A percentile compares a stretch with the other conserved stretches of the same genome.
Evolutionary conservation across 1,140 invertebrate genomes (phyloP).

Genomic region (Drosophila equinoxialis): DNA sequence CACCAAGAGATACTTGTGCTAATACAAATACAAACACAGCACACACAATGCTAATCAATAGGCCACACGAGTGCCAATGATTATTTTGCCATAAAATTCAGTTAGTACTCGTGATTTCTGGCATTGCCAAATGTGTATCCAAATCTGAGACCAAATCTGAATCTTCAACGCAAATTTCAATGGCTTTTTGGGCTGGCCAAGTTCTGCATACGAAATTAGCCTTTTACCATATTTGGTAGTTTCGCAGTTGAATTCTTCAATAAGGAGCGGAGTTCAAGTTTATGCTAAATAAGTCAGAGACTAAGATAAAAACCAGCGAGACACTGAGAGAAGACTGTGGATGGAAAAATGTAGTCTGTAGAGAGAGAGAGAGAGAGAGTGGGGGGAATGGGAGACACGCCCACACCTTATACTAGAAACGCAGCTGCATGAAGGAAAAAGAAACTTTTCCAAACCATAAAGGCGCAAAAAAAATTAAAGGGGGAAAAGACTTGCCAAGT

Average conservation of each 20-base stretch:
- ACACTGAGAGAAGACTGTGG: conserved; percentile 20
- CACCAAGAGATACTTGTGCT: conserved; percentile 7
- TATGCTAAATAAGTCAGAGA: conserved; percentile 71
- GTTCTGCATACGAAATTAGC: conserved; percentile 58
- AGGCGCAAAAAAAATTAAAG: conserved; percentile 39
- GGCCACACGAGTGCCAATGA: conserved; percentile 77
- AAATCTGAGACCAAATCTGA: conserved; percentile 28
- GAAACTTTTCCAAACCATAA: conserved; percentile 65
- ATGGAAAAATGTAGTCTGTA: no score
- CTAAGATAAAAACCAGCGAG: conserved; percentile 9
- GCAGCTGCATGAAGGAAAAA: conserved; percentile 40
- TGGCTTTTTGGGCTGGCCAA: conserved; percentile 64
- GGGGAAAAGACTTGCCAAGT: conserved; percentile 26
- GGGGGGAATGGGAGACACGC: neutral
- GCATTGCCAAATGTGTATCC: conserved; percentile 22
- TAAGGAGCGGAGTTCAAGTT: conserved; percentile 54
- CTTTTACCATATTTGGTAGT: conserved; percentile 53
- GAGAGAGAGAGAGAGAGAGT: neutral
- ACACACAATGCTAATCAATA: conserved; percentile 71
- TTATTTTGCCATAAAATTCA: conserved; percentile 80
- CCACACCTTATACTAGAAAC: conserved; percentile 17
- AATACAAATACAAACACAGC: conserved; percentile 2
- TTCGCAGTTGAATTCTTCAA: conserved; percentile 41
- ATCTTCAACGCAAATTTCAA: conserved; percentile 59
- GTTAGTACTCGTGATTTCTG: conserved; percentile 64